phyloP scores from a whole-genome alignment of 2,113 vertebrate genomes.

The Catharus fuscescens region DNA sequence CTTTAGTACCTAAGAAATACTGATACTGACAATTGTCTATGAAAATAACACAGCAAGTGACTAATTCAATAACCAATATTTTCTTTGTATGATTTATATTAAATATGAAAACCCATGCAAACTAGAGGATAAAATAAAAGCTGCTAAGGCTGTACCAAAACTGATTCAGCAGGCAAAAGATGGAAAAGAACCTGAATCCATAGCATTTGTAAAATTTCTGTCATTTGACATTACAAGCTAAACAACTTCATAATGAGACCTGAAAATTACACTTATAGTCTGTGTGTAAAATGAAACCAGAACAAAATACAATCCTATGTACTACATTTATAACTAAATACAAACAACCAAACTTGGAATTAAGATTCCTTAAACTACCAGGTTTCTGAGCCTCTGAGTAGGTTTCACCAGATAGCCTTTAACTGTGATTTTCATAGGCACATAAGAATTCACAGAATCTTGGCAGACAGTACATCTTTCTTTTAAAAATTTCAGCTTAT shows the following conservation, averaged over 20 bases:
- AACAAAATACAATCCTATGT: neutral
- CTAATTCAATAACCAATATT: neutral
- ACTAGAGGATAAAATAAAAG: neutral
- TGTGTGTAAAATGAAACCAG: neutral
- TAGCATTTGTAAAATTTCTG: neutral
- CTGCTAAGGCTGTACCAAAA: neutral
- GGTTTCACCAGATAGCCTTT: neutral
- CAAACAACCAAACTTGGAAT: neutral
- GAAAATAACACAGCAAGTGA: neutral
- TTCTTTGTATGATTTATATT: neutral
- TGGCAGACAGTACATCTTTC: fast-evolving
- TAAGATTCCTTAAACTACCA: neutral
- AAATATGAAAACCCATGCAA: neutral
- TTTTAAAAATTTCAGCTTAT: neutral
- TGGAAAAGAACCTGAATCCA: neutral
- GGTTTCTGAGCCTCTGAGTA: neutral
- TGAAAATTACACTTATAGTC: neutral
- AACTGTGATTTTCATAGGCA: neutral
- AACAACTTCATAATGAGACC: neutral
- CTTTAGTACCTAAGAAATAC: neutral
- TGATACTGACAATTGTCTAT: neutral
- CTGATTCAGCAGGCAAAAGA: neutral
- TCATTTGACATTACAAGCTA: neutral
- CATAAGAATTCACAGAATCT: neutral
- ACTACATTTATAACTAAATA: neutral